phyloP scores from a whole-genome alignment of 2,888 invertebrate genomes.

The Drosophila falleni region DNA sequence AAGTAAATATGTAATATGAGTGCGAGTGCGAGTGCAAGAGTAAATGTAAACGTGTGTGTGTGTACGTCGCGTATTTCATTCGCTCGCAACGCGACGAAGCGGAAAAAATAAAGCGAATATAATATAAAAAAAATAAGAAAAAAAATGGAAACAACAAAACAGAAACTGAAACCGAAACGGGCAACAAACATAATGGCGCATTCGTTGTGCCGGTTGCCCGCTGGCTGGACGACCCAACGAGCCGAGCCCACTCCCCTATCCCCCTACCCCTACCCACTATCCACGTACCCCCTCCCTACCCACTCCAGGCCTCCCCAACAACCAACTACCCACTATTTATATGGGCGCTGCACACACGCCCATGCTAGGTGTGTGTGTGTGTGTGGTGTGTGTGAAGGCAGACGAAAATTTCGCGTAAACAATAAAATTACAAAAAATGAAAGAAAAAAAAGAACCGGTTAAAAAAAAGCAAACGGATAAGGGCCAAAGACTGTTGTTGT shows the following conservation, averaged over 20 bases:
- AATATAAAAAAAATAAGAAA: slow-evolving; percentile 61
- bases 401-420: slow-evolving; percentile 73
- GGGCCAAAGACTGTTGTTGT: slow-evolving; percentile 38
- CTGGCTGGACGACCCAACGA: slow-evolving; percentile 37
- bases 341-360: slow-evolving; percentile 69
- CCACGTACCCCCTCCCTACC: background rate
- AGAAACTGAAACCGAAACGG: slow-evolving; percentile 58
- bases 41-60: slow-evolving; percentile 8
- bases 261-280: background rate
- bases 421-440: slow-evolving; percentile 69
- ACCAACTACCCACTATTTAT: slow-evolving; percentile 56
- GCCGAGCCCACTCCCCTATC: slow-evolving; percentile 22
- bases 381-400: slow-evolving; percentile 36
- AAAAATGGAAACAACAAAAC: slow-evolving; percentile 70
- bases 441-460: slow-evolving; percentile 62
- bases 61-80: slow-evolving; percentile 72
- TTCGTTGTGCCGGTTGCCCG: slow-evolving; percentile 56
- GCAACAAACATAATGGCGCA: slow-evolving; percentile 73
- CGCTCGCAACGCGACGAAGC: slow-evolving; percentile 79
- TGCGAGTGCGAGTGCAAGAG: slow-evolving; percentile 33
- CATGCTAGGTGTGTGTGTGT: slow-evolving; percentile 45
- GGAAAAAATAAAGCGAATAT: slow-evolving; percentile 80
- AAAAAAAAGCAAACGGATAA: slow-evolving; percentile 40
- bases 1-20: slow-evolving; percentile 28
- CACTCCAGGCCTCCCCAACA: slow-evolving; percentile 27